phyloP scores from a whole-genome alignment of 2,113 vertebrate species.

The Toxostoma redivivum region DNA sequence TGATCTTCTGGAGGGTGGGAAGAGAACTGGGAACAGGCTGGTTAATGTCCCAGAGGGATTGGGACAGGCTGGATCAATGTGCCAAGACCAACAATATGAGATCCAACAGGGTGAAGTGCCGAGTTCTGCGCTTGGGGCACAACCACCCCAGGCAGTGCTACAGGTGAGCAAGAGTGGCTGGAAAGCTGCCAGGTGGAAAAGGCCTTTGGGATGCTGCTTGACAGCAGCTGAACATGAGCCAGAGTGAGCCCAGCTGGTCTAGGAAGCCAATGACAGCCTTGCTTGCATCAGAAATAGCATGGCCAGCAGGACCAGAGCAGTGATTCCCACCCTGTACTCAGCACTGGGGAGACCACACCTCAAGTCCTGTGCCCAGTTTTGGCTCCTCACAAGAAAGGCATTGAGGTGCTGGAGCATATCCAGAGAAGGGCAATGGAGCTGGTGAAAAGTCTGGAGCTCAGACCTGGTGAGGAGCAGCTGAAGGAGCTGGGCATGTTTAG shows the following conservation, averaged over 20 bases:
- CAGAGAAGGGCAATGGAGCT: not conserved
- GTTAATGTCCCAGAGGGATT: not conserved
- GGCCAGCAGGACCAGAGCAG: not conserved
- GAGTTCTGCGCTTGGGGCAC: not conserved
- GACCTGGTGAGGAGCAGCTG: not conserved
- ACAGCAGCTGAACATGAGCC: not conserved
- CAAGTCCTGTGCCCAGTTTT: not conserved
- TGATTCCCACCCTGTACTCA: rapidly evolving
- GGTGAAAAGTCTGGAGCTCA: not conserved
- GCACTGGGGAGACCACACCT: not conserved
- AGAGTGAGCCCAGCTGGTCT: not conserved
- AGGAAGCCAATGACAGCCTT: not conserved
- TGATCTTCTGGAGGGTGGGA: not conserved
- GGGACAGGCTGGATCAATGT: not conserved
- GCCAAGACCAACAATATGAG: no score
- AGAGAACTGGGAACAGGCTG: not conserved
- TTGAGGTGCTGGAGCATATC: not conserved
- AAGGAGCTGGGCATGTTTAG: not conserved
- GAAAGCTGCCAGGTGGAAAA: not conserved
- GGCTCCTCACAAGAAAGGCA: no score
- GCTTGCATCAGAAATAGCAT: not conserved
- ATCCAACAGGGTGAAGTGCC: not conserved
- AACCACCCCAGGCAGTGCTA: not conserved
- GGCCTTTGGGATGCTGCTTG: not conserved
- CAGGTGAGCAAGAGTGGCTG: not conserved